A percentile compares a stretch with the other conserved stretches of the same genome.
Conservation (phyloP, 2,888 invertebrate genomes). For the Drosophila mimica region DNA sequence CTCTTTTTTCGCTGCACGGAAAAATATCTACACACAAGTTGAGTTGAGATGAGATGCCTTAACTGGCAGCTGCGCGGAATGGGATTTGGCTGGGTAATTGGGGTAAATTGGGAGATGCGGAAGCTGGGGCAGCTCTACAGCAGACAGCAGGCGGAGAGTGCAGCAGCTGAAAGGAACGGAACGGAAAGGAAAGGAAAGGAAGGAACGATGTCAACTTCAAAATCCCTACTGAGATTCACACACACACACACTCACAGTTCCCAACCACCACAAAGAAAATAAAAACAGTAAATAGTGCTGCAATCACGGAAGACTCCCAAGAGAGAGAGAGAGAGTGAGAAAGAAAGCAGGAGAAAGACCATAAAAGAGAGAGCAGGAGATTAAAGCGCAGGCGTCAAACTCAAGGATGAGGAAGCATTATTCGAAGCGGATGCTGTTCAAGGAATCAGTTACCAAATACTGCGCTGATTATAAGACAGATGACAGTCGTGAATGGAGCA, state of each 20-base stretch:
- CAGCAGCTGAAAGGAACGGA: constrained; percentile 60
- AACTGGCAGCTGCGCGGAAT: constrained; percentile 67
- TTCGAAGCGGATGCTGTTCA: constrained; percentile 53
- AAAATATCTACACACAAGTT: constrained; percentile 77
- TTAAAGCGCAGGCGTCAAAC: constrained; percentile 59
- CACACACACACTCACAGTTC: constrained; percentile 64
- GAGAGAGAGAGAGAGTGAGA: constrained; percentile 8
- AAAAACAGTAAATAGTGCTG: constrained; percentile 21
- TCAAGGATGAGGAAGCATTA: constrained; percentile 32
- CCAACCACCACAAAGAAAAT: constrained; percentile 39
- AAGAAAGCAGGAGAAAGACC: neutral
- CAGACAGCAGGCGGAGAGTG: constrained; percentile 31
- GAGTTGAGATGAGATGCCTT: constrained; percentile 40
- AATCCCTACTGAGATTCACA: constrained; percentile 74
- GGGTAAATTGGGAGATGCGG: constrained; percentile 39
- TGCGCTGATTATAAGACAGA: neutral
- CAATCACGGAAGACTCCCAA: constrained; percentile 49
- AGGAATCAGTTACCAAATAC: constrained; percentile 6
- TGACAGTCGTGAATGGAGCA: too few species aligned
- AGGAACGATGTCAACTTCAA: constrained; percentile 67
- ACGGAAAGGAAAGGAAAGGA: neutral
- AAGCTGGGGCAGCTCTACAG: constrained; percentile 21
- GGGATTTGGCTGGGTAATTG: constrained; percentile 15
- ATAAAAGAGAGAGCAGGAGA: neutral
- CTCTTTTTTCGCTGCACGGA: constrained; percentile 50